Conservation (phyloP, 2,113 vertebrate species). For the Damaliscus lunatus region DNA sequence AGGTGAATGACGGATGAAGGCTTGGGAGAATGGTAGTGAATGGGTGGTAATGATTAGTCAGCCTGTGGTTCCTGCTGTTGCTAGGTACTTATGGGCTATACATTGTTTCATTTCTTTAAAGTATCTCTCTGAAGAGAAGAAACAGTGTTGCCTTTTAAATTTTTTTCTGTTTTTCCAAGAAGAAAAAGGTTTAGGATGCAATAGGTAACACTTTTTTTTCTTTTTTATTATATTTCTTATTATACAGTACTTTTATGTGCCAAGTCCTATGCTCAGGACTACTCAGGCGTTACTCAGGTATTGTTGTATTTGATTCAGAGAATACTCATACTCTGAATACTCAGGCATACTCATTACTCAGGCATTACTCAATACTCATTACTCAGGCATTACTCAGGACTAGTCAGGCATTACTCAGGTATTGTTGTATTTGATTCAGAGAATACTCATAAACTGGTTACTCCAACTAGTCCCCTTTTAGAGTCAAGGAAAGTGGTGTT, state of each 20-base stretch:
- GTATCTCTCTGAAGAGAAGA: background rate
- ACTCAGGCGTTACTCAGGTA: background rate
- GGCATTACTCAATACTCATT: too few species aligned
- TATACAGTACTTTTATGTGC: background rate
- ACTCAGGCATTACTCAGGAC: too few species aligned
- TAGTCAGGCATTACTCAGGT: background rate
- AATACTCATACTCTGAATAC: background rate
- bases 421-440: background rate
- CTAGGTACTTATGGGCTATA: background rate
- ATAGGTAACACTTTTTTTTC: background rate
- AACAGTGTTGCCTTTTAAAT: background rate
- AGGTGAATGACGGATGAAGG: background rate
- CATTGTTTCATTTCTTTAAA: background rate
- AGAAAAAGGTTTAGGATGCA: constrained; percentile 1
- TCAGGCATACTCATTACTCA: too few species aligned
- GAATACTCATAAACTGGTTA: background rate
- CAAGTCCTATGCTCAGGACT: background rate
- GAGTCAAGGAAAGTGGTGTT: background rate
- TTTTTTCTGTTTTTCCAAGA: background rate
- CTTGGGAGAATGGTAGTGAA: background rate
- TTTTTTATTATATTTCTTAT: background rate
- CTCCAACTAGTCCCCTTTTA: background rate
- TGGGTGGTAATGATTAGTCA: background rate
- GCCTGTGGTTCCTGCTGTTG: background rate
- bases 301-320: background rate